Evolutionary conservation across 2,888 invertebrate genomes (phyloP), one percentile per base, ranked within the genome.

Genomic region (Cosmopolites sordidus): DNA sequence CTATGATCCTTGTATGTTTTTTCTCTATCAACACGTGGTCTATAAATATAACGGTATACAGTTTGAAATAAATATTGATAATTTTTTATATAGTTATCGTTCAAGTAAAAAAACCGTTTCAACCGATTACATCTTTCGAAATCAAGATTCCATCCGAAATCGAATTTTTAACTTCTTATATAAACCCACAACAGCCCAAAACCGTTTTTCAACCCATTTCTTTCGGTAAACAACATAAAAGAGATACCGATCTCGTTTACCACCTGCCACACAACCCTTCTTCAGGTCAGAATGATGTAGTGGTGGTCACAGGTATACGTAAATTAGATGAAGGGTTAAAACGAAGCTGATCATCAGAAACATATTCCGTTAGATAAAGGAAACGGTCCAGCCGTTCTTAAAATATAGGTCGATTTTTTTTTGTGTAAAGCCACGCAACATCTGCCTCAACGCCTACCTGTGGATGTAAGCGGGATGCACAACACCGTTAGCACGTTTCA

Each of bases 391-490:
- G 33, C 33, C 33, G 33, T 33, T n/a, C 33, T 11, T 5, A n/a
- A n/a, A 33, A 33, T 33, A n/a, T 33, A 33, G 33, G 33, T 33
- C 33, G 33, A 33, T 33, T 33, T 33, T 33, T 33, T 33, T 22
- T 33, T 12, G 11, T 33, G n/a, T 11, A 33, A 33, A 33, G 11
- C 3, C 33, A 33, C 33, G 33, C 33, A 33, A 33, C 33, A 33
- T 33, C 33, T 33, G 33, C 33, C 33, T 11, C 33, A 33, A 33
- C 33, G 33, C 33, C 33, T 33, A 33, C 33, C 33, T 33, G 33
- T 33, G 11, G 33, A 33, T 11, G 12, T n/a, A 33, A 33, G 8
- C 33, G 33, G 33, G 33, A 33, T 33, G 5, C 33, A 33, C 11
- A 3, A n/a, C 33, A 22, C 33, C 33, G 33, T 33, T 33, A 33